Base-by-base conservation (phyloP, 30 jellyfish, hydroid and myxozoan species). In the Pseudorhiza aurosa region DNA sequence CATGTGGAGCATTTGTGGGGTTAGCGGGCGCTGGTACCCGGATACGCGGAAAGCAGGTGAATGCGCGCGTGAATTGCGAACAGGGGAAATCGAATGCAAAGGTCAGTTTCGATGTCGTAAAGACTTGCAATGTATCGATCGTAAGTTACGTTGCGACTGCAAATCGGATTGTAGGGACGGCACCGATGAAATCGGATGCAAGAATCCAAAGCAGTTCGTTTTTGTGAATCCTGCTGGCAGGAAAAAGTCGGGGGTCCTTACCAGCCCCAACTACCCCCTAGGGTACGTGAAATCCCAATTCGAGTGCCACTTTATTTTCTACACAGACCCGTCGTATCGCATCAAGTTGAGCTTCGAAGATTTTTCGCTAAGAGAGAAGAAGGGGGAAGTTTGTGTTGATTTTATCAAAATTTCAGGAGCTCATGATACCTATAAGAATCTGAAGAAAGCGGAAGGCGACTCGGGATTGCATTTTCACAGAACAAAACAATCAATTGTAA, bases 141-240 rank as follows among this genome's bases (percentile, higher is more conserved):
- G 85, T 1, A 67, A 68, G 27, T 72, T 81, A 8, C 70, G 92
- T 8, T 81, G 92, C 62, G 92, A 81, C 30, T 81, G 92, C 39
- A 81, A 65, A 6, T 71, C 77, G 49, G 92, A 81, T 67, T 81
- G 92, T 42, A 58, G 85, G 11, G 92, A 81, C 21, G 92, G 92
- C 12, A 65, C 92, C 33, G 92, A 81, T 31, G 92, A 81, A 81
- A 46, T 65, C 51, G 80, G 79, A 0, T 81, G 92, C 35, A 67
- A 81, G 31, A 81, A 81, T 51, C 92, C 92, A 47, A 81, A 57
- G 40, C 29, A 68, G 55, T 17, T 65, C 36, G 40, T 81, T 7
- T 44, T 77, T 28, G 58, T 63, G 2, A 58, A 32, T 19, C 65
- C 77, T 24, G 53, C 33, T 26, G 58, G 79, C 33, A 56, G 42